Conservation (phyloP, 1,140 invertebrate genomes). For the Drosophila prosaltans region DNA sequence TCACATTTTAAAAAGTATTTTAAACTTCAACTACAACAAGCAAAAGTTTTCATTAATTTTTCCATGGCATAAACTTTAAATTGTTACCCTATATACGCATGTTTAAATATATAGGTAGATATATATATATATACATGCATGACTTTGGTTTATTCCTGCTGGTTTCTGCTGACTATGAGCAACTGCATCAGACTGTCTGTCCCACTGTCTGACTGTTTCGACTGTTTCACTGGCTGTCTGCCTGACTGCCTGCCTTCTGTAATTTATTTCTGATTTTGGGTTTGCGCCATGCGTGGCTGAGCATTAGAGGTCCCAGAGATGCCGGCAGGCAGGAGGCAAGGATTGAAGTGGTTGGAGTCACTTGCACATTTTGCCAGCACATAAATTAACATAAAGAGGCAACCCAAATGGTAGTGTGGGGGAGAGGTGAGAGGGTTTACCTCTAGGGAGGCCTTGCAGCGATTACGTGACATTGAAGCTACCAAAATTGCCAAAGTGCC, state of each 20-base stretch:
- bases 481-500: constrained; percentile 54
- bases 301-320: constrained; percentile 59
- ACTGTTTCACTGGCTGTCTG: neutral
- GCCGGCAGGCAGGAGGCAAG: neutral
- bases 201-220: constrained; percentile 3
- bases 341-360: neutral
- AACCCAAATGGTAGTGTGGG: constrained; percentile 30
- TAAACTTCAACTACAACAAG: too few species aligned
- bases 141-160: constrained; percentile 37
- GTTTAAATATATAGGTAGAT: neutral
- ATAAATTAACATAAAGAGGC: constrained; percentile 79
- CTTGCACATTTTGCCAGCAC: constrained; percentile 79
- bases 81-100: neutral
- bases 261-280: constrained; percentile 78
- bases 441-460: constrained; percentile 57
- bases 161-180: constrained; percentile 62
- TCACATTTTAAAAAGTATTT: too few species aligned
- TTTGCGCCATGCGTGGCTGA: constrained; percentile 75
- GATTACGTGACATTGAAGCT: constrained; percentile 77
- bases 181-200: constrained; percentile 42
- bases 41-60: neutral
- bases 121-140: neutral
- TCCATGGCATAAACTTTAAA: neutral
- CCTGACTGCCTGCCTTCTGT: constrained; percentile 37
- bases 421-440: constrained; percentile 5